Base-by-base conservation (phyloP, 2,113 vertebrate species). In the Numenius arquata region DNA sequence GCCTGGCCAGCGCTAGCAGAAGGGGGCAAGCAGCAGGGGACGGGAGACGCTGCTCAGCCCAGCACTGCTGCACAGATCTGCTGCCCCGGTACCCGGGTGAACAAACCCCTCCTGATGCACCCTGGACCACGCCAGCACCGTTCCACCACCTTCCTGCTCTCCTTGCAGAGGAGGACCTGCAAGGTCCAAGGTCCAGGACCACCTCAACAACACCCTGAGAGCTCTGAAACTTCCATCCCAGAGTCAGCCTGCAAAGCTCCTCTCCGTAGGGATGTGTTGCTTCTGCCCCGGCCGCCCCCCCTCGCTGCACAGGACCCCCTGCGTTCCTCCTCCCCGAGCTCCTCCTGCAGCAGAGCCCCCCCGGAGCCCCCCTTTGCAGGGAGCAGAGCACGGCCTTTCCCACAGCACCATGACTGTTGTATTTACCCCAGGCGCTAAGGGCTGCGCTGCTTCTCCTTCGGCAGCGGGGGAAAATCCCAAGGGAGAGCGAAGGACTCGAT, bases 361-460 rank as follows among this genome's bases (percentile, higher is more conserved):
- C 17, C 26, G 3, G 8, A 58, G 7, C 27, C 59, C 65, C 29
- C 5, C 17, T 4, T 16, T 0, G 0, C 45, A 20, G 5, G 0
- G 0, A 34, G 52, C 79, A 47, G 14, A n/a, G 50, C 50, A 52
- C 26, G 12, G 50, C 14, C 25, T 27, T 36, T 32, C 27, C 73
- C 1, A 0, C 55, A 6, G 30, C 2, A 1, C 55, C 19, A 22
- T 0, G 16, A 5, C 48, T 47, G 34, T 6, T 21, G 12, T 9
- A 16, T 23, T 61, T 6, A 11, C 23, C 16, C 50, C 27, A 0
- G 0, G 2, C 1, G 0, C 2, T 12, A 41, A 41, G 38, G 47
- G 45, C 58, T 34, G 59, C 3, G 2, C 12, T 15, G 45, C 63
- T 65, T 26, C 65, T 38, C 53, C 59, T 34, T 7, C 3, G 12